Conservation (phyloP, 2,113 vertebrate genomes). For the Ochotona princeps region DNA sequence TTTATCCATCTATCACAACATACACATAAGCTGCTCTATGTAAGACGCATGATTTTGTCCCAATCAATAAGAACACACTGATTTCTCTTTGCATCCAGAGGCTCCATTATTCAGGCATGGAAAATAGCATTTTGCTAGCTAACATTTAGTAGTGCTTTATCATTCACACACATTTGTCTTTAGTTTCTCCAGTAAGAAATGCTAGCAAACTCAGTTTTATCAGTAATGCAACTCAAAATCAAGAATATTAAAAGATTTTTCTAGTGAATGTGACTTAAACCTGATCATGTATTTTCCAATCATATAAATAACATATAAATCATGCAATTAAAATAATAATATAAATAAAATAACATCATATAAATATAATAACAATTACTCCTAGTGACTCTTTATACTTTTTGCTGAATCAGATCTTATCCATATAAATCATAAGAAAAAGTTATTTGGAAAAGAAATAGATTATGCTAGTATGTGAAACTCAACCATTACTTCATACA, state of each 20-base stretch:
- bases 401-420: neutral
- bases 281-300: neutral
- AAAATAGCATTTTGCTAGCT: conserved; percentile 32
- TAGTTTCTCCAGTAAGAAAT: neutral
- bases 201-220: neutral
- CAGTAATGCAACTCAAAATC: neutral
- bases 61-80: conserved; percentile 30
- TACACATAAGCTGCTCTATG: neutral
- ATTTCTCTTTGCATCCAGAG: neutral
- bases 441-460: conserved; percentile 22
- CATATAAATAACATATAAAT: no score
- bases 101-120: neutral
- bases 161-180: neutral
- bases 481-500: neutral
- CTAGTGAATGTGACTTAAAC: neutral
- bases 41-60: conserved; percentile 29
- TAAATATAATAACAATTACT: neutral
- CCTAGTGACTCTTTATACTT: neutral
- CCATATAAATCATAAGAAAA: neutral
- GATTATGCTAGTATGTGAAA: neutral
- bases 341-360: no score
- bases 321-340: no score
- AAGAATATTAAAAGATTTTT: neutral
- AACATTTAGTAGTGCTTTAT: neutral
- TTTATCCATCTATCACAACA: conserved; percentile 41